phyloP scores from a whole-genome alignment of 2,113 vertebrate species.

The Hydropotes inermis region DNA sequence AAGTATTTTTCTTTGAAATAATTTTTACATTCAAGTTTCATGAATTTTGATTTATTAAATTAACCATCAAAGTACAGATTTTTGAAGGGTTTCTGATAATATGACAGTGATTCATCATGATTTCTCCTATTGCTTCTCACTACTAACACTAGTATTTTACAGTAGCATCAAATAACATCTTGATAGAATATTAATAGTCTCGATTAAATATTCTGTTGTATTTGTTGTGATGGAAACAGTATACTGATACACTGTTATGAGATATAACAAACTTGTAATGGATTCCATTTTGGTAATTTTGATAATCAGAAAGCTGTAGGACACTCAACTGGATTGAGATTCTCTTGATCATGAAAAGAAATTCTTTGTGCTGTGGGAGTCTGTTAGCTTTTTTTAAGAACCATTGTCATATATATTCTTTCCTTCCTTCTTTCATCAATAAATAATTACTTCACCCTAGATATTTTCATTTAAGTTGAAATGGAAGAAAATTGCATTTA shows the following conservation, averaged over 20 bases:
- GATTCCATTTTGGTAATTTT: slow-evolving; percentile 4
- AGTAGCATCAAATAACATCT: neutral
- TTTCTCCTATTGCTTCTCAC: neutral
- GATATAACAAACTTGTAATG: neutral
- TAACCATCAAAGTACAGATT: neutral
- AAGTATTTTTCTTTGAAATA: neutral
- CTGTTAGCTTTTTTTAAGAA: neutral
- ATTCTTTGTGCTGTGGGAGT: neutral
- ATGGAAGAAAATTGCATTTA: neutral
- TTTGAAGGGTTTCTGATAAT: neutral
- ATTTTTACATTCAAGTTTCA: neutral
- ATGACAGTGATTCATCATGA: neutral
- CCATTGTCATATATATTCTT: neutral
- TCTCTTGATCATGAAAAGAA: neutral
- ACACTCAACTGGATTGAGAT: neutral
- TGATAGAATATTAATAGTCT: neutral
- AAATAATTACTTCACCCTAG: neutral
- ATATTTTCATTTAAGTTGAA: slow-evolving; percentile 2
- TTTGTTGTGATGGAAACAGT: neutral
- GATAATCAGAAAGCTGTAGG: neutral
- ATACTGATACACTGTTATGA: neutral
- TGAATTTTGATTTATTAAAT: neutral
- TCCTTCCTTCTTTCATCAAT: neutral
- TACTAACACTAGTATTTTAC: neutral
- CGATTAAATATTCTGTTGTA: neutral